Evolutionary conservation across 92 coral and sea anemone genomes (phyloP).

Genomic region (Epizoanthus illoricatus): DNA sequence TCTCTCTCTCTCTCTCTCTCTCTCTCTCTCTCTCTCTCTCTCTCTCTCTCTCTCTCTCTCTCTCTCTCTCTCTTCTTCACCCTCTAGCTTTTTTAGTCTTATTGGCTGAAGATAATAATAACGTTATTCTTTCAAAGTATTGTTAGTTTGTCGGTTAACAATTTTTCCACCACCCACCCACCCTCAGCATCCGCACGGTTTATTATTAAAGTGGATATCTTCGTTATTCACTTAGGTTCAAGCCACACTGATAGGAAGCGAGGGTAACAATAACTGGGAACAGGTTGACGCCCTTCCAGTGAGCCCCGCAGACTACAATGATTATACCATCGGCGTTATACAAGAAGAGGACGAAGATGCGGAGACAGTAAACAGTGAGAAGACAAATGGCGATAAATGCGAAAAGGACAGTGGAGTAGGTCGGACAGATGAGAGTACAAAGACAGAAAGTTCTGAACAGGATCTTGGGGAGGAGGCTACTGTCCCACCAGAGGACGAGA

Average conservation of each 20-base stretch:
- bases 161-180: no score
- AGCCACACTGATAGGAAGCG: slow-evolving; percentile 92
- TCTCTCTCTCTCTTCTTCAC: no score
- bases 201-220: not conserved
- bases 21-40: no score
- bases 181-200: no score
- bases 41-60: no score
- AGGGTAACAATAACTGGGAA: slow-evolving; percentile 76
- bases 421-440: slow-evolving; percentile 89
- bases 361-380: slow-evolving; percentile 73
- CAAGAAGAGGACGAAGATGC: slow-evolving; percentile 94
- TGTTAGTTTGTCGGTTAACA: no score
- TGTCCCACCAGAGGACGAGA: slow-evolving; percentile 50
- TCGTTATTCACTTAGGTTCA: slow-evolving; percentile 62
- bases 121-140: no score
- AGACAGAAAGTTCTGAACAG: slow-evolving; percentile 92
- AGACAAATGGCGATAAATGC: slow-evolving; percentile 84
- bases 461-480: slow-evolving; percentile 75
- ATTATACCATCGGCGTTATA: slow-evolving; percentile 82
- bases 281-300: slow-evolving; percentile 61
- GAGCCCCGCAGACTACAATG: slow-evolving; percentile 41
- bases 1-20: no score
- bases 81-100: no score
- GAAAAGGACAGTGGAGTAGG: slow-evolving; percentile 98
- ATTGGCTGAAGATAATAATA: no score